These are phyloP conservation scores for Manduca sexta DNA, from an alignment of 1,140 invertebrate genomes.

Conservation along the genomic window DNA sequence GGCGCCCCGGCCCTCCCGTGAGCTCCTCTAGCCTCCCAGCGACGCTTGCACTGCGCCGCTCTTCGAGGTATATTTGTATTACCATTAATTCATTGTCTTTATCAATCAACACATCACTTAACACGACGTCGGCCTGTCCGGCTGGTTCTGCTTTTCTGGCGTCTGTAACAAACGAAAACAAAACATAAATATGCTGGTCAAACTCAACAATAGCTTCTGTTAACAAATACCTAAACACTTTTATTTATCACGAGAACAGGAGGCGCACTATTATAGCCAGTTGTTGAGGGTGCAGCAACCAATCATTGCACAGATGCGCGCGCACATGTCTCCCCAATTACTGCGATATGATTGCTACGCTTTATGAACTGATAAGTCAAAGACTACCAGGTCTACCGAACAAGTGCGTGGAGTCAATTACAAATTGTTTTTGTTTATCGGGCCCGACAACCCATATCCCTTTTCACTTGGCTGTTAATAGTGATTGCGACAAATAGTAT, in stretches of 20 bases:
- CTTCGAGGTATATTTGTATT: conserved; percentile 48
- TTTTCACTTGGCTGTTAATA: conserved; percentile 11
- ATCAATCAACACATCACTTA: conserved; percentile 41
- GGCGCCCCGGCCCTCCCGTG: conserved; percentile 12
- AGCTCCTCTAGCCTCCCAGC: conserved; percentile 4
- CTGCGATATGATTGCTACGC: not conserved
- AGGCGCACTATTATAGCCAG: no score
- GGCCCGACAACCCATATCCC: no score
- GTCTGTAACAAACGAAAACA: conserved; percentile 69
- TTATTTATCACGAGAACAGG: not conserved
- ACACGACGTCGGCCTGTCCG: conserved; percentile 64
- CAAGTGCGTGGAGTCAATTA: no score
- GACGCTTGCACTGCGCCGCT: conserved; percentile 12
- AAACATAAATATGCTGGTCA: conserved; percentile 16
- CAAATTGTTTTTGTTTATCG: no score
- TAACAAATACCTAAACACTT: not conserved
- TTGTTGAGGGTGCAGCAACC: conserved; percentile 10
- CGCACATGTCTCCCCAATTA: conserved; percentile 24
- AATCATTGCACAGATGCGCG: conserved; percentile 41
- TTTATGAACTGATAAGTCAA: conserved; percentile 4
- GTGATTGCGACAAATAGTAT: conserved; percentile 50
- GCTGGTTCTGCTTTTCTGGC: conserved; percentile 66
- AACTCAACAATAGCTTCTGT: not conserved
- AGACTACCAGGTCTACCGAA: not conserved
- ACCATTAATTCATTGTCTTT: conserved; percentile 57